Conservation (phyloP, 2,113 vertebrate species). For the Phoenicopterus ruber region DNA sequence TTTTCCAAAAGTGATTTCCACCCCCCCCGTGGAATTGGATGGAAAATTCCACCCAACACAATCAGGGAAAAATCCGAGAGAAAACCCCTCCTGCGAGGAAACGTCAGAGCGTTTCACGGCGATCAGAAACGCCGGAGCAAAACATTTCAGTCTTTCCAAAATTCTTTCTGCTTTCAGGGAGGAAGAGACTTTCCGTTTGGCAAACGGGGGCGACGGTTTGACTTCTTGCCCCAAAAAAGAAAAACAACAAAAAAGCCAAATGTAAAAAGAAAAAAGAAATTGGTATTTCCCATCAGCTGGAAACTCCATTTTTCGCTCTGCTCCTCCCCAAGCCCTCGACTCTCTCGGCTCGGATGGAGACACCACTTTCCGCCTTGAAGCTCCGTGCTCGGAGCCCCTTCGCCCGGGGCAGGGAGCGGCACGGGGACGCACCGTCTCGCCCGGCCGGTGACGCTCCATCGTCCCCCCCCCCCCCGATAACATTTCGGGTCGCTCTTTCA, state of each 20-base stretch:
- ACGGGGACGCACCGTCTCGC: fast-evolving
- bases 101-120: fast-evolving
- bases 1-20: neutral
- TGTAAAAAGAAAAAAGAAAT: neutral
- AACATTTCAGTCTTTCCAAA: neutral
- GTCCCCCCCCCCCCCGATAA: too few species aligned
- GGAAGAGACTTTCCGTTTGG: neutral
- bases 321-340: neutral
- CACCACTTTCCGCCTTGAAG: neutral
- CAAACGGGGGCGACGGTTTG: fast-evolving
- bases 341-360: neutral
- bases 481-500: neutral
- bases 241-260: too few species aligned
- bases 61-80: neutral
- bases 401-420: too few species aligned
- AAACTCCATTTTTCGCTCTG: neutral
- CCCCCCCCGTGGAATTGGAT: too few species aligned
- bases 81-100: neutral
- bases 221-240: neutral
- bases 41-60: neutral
- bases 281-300: neutral
- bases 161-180: neutral
- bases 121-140: neutral
- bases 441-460: neutral
- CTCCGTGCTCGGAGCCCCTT: fast-evolving